These are phyloP conservation scores for Hyalella azteca DNA, from an alignment of 2,888 invertebrate genomes.

Conservation along the genomic window DNA sequence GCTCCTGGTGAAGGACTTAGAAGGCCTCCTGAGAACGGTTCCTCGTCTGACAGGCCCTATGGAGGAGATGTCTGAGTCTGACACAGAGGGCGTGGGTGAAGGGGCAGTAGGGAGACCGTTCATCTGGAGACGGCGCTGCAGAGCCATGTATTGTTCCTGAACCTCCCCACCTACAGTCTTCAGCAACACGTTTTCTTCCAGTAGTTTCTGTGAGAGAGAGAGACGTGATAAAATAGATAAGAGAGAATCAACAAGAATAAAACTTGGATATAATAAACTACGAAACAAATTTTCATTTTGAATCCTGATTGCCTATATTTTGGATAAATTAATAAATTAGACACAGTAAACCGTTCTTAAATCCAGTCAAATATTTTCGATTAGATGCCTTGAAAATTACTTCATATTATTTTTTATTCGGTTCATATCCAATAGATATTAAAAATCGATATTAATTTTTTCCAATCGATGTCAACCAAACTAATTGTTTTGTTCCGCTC, in stretches of 20 bases:
- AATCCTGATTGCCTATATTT: too few relatives aligned
- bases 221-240: not conserved
- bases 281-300: too few relatives aligned
- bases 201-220: slow-evolving; percentile 51
- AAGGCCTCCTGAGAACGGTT: slow-evolving; percentile 43
- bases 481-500: too few relatives aligned
- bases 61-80: slow-evolving; percentile 57
- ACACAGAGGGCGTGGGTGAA: slow-evolving; percentile 53
- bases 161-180: slow-evolving; percentile 57
- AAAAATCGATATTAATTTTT: too few relatives aligned
- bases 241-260: not conserved
- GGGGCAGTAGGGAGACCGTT: slow-evolving; percentile 52
- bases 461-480: too few relatives aligned
- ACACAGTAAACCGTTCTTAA: too few relatives aligned
- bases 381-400: too few relatives aligned
- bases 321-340: too few relatives aligned
- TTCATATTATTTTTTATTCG: too few relatives aligned
- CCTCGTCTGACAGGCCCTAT: slow-evolving; percentile 47
- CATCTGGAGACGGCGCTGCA: slow-evolving; percentile 50
- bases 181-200: slow-evolving; percentile 57
- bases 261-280: not conserved
- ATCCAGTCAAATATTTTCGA: too few relatives aligned
- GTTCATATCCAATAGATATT: too few relatives aligned
- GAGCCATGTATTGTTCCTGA: slow-evolving; percentile 52
- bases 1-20: slow-evolving; percentile 27